Base-by-base conservation (phyloP, 2,888 invertebrate genomes). In the Colostygia pectinataria region DNA sequence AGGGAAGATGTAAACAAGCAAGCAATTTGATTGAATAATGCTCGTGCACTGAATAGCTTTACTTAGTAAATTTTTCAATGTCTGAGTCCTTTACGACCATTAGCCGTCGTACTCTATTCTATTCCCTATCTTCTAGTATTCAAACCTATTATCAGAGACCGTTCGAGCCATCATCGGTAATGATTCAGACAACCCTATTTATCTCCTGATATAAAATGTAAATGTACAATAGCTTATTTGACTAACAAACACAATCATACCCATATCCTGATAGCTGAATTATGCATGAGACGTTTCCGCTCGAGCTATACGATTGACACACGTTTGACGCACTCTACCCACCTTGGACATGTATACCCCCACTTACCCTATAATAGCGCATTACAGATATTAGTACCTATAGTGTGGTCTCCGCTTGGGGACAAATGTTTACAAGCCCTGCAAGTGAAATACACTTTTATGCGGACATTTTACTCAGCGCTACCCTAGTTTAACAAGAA, bases 241-340 rank as follows among this genome's bases (percentile, higher is more conserved):
- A 83, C 87, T 89, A 86, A 86, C 87, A 88, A 88, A 83, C 83
- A 76, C 77, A 74, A 81, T 82, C 72, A 74, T 72, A 64, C 60
- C 57, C 73, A 84, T 84, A 86, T 84, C 79, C 76, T 70, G 61
- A 61, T 55, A 61, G 61, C 63, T 84, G 75, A 77, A 89, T 89
- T 71, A 89, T 87, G 78, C 69, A 89, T 85, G 81, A 80, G 68
- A 61, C 70, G 77, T 77, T 79, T 84, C 85, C 87, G 80, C 71
- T 9, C 18, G 33, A 33, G 10, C 18, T 18, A 27, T 69, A 71
- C 61, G 58, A 59, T 63, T 63, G 63, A n/a, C n/a, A n/a, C n/a
- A 60, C 55, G 59, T 59, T 57, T 62, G 67, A 69, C 59, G 60
- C 53, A 53, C 28, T 55, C 36, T 59, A 59, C 66, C 71, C 63